Evolutionary conservation across 2,888 invertebrate genomes (phyloP), one percentile per base, ranked within the genome.

Genomic region (Gryllus longicercus): DNA sequence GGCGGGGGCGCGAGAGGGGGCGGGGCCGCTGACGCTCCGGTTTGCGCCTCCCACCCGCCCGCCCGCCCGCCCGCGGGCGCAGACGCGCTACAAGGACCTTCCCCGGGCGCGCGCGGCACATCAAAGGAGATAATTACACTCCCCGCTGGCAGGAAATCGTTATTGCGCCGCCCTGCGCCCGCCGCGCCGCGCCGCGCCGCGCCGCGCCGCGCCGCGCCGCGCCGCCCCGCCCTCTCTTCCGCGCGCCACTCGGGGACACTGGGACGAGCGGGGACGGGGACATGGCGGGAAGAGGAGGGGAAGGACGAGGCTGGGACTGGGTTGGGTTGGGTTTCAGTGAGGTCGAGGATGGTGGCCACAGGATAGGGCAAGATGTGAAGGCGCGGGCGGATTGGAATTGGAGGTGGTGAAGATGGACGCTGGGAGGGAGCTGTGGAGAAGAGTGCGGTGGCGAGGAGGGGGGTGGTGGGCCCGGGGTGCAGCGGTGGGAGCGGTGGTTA

Each of bases 101-200:
- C 63, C 63, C 63, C 63, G 63, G 63, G 63, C 63, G 63, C 12
- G 18, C 63, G 5, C 63, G 63, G 63, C 63, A 8, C 63, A 63
- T 63, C 63, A 63, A 63, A 63, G 63, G 63, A 63, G 63, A 63
- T 63, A 63, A 63, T 63, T 63, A 63, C 63, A 63, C 63, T 63
- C 63, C 63, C 63, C 18, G 63, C 63, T 63, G 63, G 63, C 63
- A 63, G 63, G 63, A 63, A 63, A 63, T 63, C 63, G 63, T 63
- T 63, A 63, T 63, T 63, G 63, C 63, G 18, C 63, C 63, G 63
- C 63, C 63, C 63, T 18, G 63, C 63, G 4, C 63, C 18, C 63
- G 63, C 2, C 63, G 63, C 63, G 14, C 51, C 18, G 51, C 18
- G 51, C 12, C 51, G 2, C 51, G 51, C 2, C 51, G 51, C 51